Evolutionary conservation across 1,140 invertebrate genomes (phyloP).

Genomic region (Rhyzopertha dominica): DNA sequence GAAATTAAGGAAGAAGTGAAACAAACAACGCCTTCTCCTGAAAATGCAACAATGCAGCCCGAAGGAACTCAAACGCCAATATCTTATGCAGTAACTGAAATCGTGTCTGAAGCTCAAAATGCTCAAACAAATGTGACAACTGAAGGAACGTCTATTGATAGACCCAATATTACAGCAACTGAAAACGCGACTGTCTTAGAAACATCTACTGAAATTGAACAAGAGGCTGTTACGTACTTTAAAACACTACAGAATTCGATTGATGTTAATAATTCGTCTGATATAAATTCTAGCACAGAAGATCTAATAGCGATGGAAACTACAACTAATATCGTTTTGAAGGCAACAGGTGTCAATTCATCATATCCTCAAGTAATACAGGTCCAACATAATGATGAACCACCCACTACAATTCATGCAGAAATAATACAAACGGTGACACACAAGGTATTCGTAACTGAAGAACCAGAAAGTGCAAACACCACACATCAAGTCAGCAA

Average conservation of each 20-base stretch:
- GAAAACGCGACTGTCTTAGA: not conserved
- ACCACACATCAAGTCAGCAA: no score
- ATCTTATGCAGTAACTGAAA: not conserved
- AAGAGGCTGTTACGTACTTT: not conserved
- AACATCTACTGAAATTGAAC: conserved; percentile 10
- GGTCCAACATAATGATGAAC: conserved; percentile 3
- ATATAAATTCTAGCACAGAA: conserved; percentile 33
- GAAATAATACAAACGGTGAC: conserved; percentile 29
- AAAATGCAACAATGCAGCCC: not conserved
- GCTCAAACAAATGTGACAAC: not conserved
- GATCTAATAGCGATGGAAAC: conserved; percentile 41
- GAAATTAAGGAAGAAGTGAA: no score
- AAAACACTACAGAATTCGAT: conserved; percentile 16
- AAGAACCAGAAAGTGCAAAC: no score
- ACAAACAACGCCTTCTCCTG: no score
- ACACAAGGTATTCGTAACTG: no score
- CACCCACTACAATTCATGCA: conserved; percentile 16
- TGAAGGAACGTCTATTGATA: conserved; percentile 1
- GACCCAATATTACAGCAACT: conserved; percentile 1
- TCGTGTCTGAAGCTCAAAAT: not conserved
- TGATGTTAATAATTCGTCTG: conserved; percentile 15
- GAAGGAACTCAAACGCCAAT: not conserved
- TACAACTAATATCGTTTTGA: conserved; percentile 32
- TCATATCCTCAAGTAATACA: conserved; percentile 9
- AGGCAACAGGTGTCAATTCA: conserved; percentile 10